Conservation (phyloP, 1,140 invertebrate species). For the Drosophila pectinifera region DNA sequence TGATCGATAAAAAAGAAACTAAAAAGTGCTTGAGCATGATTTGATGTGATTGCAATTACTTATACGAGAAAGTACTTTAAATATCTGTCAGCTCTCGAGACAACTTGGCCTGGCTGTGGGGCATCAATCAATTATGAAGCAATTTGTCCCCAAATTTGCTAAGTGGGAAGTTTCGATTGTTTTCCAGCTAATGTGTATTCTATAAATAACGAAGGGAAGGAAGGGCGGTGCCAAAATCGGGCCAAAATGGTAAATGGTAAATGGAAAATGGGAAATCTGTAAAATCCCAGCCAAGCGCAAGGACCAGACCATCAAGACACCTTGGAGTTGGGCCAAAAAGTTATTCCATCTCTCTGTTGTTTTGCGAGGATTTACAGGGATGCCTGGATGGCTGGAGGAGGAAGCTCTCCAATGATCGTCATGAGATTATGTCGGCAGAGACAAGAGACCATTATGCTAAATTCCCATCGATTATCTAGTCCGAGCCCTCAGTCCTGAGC, state of each 20-base stretch:
- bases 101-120: constrained; percentile 24
- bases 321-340: constrained; percentile 42
- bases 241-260: neutral
- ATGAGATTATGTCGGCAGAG: constrained; percentile 37
- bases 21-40: constrained; percentile 16
- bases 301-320: constrained; percentile 26
- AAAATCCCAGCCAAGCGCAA: constrained; percentile 16
- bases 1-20: constrained; percentile 14
- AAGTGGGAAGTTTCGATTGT: constrained; percentile 66
- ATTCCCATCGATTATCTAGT: constrained; percentile 47
- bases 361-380: neutral
- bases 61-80: constrained; percentile 14
- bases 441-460: constrained; percentile 44
- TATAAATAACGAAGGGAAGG: constrained; percentile 66
- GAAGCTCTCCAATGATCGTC: constrained; percentile 23
- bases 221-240: constrained; percentile 11
- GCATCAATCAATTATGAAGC: constrained; percentile 82
- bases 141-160: constrained; percentile 66
- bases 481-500: neutral
- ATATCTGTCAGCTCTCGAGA: constrained; percentile 20
- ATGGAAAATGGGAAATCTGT: constrained; percentile 8
- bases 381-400: neutral
- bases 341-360: constrained; percentile 4
- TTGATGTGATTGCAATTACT: constrained; percentile 41
- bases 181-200: constrained; percentile 72